These are phyloP conservation scores for Cryptocheilus praepositus DNA, from an alignment of 2,888 invertebrate genomes.

Conservation along the genomic window DNA sequence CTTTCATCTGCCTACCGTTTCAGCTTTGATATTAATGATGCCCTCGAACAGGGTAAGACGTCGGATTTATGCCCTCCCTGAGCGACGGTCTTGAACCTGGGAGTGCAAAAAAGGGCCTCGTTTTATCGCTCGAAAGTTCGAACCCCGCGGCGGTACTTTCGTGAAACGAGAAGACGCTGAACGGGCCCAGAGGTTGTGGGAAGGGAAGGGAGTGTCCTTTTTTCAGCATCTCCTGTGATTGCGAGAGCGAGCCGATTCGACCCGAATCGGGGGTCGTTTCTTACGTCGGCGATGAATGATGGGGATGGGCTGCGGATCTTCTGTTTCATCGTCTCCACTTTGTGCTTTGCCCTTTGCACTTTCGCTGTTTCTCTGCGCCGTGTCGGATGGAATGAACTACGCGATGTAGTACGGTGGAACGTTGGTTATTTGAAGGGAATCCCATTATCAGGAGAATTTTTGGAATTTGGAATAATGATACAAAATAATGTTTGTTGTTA, in stretches of 20 bases:
- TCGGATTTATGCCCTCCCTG: background rate
- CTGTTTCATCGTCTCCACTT: too few relatives aligned
- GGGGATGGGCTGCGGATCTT: constrained; percentile 25
- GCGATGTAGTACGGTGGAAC: too few relatives aligned
- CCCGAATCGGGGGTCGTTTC: constrained; percentile 40
- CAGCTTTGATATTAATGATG: constrained; percentile 57
- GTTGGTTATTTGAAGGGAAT: too few relatives aligned
- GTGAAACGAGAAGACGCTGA: constrained; percentile 5
- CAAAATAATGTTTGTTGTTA: too few relatives aligned
- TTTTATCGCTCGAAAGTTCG: constrained; percentile 44
- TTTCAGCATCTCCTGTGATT: constrained; percentile 9
- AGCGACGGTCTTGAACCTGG: background rate
- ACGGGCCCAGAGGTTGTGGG: constrained; percentile 12
- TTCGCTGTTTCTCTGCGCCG: too few relatives aligned
- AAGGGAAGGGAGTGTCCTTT: constrained; percentile 20
- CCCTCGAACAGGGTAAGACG: constrained; percentile 40
- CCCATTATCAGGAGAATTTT: too few relatives aligned
- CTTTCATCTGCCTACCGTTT: constrained; percentile 15
- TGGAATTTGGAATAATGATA: too few relatives aligned
- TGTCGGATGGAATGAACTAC: too few relatives aligned
- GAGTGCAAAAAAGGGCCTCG: constrained; percentile 42
- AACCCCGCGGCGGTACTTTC: constrained; percentile 37
- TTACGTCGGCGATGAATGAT: constrained; percentile 31
- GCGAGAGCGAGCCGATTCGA: constrained; percentile 28
- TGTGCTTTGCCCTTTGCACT: too few relatives aligned